Conservation (phyloP, 1,140 invertebrate species). For the Nomia melanderi region DNA sequence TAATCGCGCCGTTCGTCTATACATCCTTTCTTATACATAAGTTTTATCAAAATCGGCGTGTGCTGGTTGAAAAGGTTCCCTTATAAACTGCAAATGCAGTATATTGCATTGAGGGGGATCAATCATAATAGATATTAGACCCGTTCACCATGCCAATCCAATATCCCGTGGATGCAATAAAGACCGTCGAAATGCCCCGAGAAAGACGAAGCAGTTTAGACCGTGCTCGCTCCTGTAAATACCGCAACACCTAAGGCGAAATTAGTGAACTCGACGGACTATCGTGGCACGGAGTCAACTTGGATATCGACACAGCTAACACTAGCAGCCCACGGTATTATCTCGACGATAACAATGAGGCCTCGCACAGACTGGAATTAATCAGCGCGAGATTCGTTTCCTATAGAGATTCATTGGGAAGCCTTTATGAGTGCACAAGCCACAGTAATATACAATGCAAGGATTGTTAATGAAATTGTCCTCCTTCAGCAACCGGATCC, state of each 20-base stretch:
- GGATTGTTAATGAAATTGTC: background rate
- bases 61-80: background rate
- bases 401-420: background rate
- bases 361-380: background rate
- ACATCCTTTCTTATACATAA: too few relatives aligned
- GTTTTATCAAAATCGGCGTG: too few relatives aligned
- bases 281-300: background rate
- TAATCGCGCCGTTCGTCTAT: too few relatives aligned
- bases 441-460: background rate
- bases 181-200: conserved; percentile 13
- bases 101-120: background rate
- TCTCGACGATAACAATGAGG: background rate
- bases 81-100: background rate
- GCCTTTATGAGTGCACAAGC: background rate
- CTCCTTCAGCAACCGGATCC: background rate
- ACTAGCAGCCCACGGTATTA: conserved; percentile 4
- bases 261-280: conserved; percentile 11
- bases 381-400: background rate
- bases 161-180: conserved; percentile 31
- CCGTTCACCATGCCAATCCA: conserved; percentile 14
- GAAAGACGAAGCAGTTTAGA: conserved; percentile 37
- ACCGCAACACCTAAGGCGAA: conserved; percentile 30
- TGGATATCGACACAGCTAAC: background rate
- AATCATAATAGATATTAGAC: background rate
- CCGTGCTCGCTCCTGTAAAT: conserved; percentile 41